phyloP scores from a whole-genome alignment of 2,797 vertebrate species.

The Austrolebias charrua region DNA sequence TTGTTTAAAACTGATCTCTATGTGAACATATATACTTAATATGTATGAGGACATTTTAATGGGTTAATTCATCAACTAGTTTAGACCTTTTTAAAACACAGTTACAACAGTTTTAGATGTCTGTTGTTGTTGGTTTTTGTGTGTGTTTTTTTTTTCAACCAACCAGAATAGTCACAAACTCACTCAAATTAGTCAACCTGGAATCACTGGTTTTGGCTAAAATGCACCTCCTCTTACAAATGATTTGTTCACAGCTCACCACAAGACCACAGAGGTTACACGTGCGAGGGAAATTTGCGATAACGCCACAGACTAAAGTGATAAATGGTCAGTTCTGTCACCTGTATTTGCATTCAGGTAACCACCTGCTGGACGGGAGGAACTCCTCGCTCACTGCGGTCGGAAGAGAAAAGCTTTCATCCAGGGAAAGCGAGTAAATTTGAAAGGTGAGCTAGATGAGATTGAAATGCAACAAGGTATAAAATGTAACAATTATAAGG shows the following conservation, averaged over 20 bases:
- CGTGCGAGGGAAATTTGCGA: slow-evolving; percentile 21
- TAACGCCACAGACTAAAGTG: slow-evolving; percentile 1
- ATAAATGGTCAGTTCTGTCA: neutral
- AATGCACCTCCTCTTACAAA: slow-evolving; percentile 33
- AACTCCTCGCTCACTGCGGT: neutral
- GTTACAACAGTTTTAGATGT: neutral
- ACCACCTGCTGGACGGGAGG: neutral
- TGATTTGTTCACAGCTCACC: slow-evolving; percentile 13
- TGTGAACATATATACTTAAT: neutral
- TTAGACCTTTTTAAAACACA: neutral
- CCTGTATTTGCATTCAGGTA: slow-evolving; percentile 41
- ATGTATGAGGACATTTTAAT: too few relatives aligned
- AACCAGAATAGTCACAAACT: slow-evolving; percentile 6
- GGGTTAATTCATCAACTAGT: too few relatives aligned
- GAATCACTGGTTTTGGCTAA: slow-evolving; percentile 7
- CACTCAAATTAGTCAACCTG: slow-evolving; percentile 17
- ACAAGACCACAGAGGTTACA: slow-evolving; percentile 12
- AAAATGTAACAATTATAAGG: too few relatives aligned
- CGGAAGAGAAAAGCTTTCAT: neutral
- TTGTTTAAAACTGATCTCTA: too few relatives aligned
- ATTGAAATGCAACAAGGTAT: too few relatives aligned
- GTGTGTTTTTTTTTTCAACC: neutral
- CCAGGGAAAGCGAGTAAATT: too few relatives aligned
- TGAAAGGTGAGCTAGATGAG: too few relatives aligned
- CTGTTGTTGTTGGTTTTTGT: too few relatives aligned